Conservation (phyloP, 2,113 vertebrate species). For the Notarius lentiginosus region DNA sequence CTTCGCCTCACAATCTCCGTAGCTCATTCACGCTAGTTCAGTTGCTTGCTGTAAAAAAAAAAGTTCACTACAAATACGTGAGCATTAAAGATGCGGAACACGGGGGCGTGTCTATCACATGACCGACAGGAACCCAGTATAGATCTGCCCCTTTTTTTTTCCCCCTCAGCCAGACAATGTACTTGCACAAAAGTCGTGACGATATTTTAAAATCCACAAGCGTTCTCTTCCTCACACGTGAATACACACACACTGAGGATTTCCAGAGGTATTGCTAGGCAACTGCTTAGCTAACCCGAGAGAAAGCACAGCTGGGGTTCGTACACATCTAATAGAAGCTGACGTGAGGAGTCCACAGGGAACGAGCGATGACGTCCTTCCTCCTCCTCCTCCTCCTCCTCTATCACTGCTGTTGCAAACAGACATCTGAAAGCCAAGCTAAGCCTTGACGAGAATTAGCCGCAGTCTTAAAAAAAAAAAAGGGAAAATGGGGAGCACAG, state of each 20-base stretch:
- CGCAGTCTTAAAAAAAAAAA: not conserved
- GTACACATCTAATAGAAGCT: slow-evolving; percentile 46
- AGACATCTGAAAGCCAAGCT: slow-evolving; percentile 55
- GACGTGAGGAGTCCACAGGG: slow-evolving; percentile 45
- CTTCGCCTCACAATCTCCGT: not conserved
- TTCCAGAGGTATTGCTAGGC: slow-evolving; percentile 55
- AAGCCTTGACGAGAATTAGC: slow-evolving; percentile 12
- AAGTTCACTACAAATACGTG: no score
- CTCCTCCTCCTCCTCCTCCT: slow-evolving; percentile 42
- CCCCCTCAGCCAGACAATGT: not conserved
- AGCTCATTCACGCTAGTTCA: not conserved
- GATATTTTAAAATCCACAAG: not conserved
- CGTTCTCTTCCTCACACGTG: not conserved
- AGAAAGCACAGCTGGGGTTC: slow-evolving; percentile 39
- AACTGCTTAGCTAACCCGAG: slow-evolving; percentile 56
- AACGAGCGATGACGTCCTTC: slow-evolving; percentile 44
- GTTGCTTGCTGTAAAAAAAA: not conserved
- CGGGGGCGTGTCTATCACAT: not conserved
- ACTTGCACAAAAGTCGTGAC: not conserved
- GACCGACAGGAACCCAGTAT: not conserved
- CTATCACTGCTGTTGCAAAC: slow-evolving; percentile 54
- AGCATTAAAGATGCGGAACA: not conserved
- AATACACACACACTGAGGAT: slow-evolving; percentile 45
- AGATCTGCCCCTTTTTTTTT: not conserved
- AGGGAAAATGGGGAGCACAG: not conserved